These are phyloP conservation scores for human (Homo sapiens) DNA, from an alignment of 2,113 vertebrate genomes.

Conservation along the genomic window GRCh38 chr12:16372001-16372500, in stretches of 20 bases:
- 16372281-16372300: not conserved
- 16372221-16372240: not conserved
- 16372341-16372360: not conserved
- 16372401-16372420: not conserved
- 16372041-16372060: not conserved
- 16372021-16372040: not conserved
- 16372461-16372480: not conserved
- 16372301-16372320: not conserved
- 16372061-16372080: not conserved
- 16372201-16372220: not conserved
- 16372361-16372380: not conserved
- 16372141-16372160: not conserved
- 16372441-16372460: not conserved
- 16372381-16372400: not conserved
- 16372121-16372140: not conserved
- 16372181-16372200: not conserved
- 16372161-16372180: not conserved
- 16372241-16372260: not conserved
- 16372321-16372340: not conserved
- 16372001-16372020: not conserved
- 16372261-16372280: not conserved
- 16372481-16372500: not conserved
- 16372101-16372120: not conserved
- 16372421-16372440: not conserved
- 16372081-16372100: not conserved